Base-by-base conservation (phyloP, 2,888 invertebrate species). In the Ditylenchus weischeri region DNA sequence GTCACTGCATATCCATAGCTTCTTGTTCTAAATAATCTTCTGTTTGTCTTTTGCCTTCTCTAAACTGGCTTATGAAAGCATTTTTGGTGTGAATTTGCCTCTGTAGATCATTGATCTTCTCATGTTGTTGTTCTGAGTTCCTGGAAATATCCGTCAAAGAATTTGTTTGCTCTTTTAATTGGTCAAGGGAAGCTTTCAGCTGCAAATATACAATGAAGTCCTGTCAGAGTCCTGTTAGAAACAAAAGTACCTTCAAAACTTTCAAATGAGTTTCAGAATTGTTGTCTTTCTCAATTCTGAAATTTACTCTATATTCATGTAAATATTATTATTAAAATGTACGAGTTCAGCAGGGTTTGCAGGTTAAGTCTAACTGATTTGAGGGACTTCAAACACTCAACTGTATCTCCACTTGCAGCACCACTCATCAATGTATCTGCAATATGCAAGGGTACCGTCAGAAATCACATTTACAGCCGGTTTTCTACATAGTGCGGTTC, bases 81-180 rank as follows among this genome's bases (percentile, higher is more conserved):
- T 69, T 68, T 36, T 69, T 69, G 35, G 35, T 21, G 1, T 15
- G 15, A 36, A 69, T 50, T 21, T 61, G 69, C 5, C 67, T 38
- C n/a, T 36, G 47, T 10, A 69, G 49, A 57, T 68, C 63, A 29
- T 57, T 54, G 48, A 61, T 69, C 21, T 69, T 43, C 38, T 51
- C 29, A 7, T 38, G 54, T 35, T 69, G 69, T 49, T 68, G 19
- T 10, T 57, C 62, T 36, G 38, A 62, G 38, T 59, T 68, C 21
- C 63, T 51, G n/a, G 51, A 64, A 48, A 69, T 48, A 48, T 69
- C 64, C 47, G 21, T 58, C 43, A 69, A 66, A 23, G 38, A 50
- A 36, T 49, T 21, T 47, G 51, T 51, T 21, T 54, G 21, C 29
- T 54, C 54, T 54, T 15, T 54, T 29, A 54, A 10, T 13, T 54